Evolutionary conservation across 2,797 vertebrate genomes (phyloP).

Genomic region (Scyliorhinus canicula): DNA sequence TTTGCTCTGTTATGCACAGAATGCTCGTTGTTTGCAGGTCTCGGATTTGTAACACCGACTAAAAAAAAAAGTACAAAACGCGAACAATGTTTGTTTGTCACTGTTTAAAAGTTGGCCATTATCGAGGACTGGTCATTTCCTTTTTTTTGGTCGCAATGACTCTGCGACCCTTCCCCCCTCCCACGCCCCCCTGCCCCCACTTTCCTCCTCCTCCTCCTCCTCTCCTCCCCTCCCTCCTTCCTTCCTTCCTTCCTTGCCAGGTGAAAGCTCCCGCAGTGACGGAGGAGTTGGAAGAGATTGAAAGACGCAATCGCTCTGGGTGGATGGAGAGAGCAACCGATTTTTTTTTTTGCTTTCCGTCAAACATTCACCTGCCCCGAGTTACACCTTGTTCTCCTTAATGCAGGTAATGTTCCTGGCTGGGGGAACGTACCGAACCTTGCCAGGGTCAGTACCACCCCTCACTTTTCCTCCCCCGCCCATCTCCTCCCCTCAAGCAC

Average conservation of each 20-base stretch:
- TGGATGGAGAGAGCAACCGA: neutral
- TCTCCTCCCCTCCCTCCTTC: too few species aligned
- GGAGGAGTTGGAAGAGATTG: neutral
- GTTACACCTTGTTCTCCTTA: neutral
- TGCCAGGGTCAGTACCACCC: neutral
- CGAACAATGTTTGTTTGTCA: too few species aligned
- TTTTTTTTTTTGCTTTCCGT: neutral
- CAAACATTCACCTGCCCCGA: neutral
- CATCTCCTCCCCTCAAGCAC: neutral
- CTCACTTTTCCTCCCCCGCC: neutral
- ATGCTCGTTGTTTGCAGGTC: too few species aligned
- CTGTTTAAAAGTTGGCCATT: neutral
- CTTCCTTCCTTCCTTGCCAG: too few species aligned
- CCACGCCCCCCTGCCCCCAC: too few species aligned
- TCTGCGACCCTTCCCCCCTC: too few species aligned
- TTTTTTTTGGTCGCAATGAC: neutral
- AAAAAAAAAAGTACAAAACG: too few species aligned
- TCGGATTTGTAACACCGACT: too few species aligned
- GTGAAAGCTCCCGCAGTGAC: neutral
- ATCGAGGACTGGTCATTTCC: neutral
- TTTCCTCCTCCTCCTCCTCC: too few species aligned
- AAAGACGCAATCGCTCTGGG: neutral
- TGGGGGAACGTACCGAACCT: neutral
- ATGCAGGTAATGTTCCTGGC: neutral
- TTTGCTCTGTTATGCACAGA: too few species aligned